Evolutionary conservation across 2,888 invertebrate species (phyloP).

Genomic region (Cotesia congregata): DNA sequence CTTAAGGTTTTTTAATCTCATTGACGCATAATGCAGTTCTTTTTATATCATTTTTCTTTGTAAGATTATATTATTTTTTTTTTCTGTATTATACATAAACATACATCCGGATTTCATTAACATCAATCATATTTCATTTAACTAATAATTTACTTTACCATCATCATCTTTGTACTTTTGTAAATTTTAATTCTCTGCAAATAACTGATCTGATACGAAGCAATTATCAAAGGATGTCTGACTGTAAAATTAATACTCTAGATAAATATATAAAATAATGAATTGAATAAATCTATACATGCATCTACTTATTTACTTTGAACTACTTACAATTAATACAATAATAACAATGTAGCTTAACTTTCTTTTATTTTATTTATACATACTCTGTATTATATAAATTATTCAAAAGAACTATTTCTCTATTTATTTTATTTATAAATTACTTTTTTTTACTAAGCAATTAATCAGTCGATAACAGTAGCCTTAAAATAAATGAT

Average conservation of each 20-base stretch:
- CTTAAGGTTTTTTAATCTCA: conserved; percentile 44
- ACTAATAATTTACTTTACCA: conserved; percentile 10
- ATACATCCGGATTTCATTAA: conserved; percentile 1
- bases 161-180: conserved; percentile 9
- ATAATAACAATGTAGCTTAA: background rate
- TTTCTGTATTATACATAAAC: background rate
- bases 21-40: conserved; percentile 67
- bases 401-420: background rate
- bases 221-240: background rate
- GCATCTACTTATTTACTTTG: background rate
- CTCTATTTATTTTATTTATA: background rate
- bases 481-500: background rate
- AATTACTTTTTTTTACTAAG: background rate
- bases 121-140: conserved; percentile 8
- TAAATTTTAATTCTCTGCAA: background rate
- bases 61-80: conserved; percentile 5
- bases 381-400: conserved; percentile 11
- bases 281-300: background rate
- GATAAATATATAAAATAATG: background rate
- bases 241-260: background rate
- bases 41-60: conserved; percentile 52
- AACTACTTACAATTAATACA: background rate
- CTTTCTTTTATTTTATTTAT: conserved; percentile 8
- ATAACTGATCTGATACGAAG: conserved; percentile 36
- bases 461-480: background rate